These are phyloP conservation scores for Xanthia togata DNA, from an alignment of 2,888 invertebrate species.

Conservation along the genomic window DNA sequence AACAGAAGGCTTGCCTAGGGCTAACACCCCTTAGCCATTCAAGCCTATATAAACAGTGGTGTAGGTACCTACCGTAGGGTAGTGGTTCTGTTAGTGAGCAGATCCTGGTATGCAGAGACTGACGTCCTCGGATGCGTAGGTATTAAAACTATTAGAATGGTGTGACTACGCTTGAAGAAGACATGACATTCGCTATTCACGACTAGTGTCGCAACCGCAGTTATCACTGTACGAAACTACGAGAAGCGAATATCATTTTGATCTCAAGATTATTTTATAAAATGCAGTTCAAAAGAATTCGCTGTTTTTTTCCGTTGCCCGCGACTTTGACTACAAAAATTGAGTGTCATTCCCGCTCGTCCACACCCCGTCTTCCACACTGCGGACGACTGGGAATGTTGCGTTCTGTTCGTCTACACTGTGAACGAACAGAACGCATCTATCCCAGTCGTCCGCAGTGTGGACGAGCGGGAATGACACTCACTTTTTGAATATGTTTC, in stretches of 20 bases:
- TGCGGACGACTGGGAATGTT: too few relatives aligned
- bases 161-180: constrained; percentile 12
- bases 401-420: too few relatives aligned
- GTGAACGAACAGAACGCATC: too few relatives aligned
- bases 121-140: constrained; percentile 14
- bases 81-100: background rate
- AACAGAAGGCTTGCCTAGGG: background rate
- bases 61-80: background rate
- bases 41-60: background rate
- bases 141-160: constrained; percentile 43
- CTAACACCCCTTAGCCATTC: background rate
- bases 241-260: constrained; percentile 20
- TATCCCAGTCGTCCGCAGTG: too few relatives aligned
- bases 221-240: constrained; percentile 3
- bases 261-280: constrained; percentile 3
- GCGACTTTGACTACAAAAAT: too few relatives aligned
- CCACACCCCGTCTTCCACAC: too few relatives aligned
- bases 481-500: too few relatives aligned
- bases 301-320: background rate
- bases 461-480: too few relatives aligned
- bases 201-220: constrained; percentile 37
- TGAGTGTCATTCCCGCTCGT: too few relatives aligned
- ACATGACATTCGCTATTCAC: constrained; percentile 40
- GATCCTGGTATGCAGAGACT: background rate
- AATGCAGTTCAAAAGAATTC: background rate